Evolutionary conservation across 2,888 invertebrate species (phyloP).

Genomic region (Hypercompe scribonia): DNA sequence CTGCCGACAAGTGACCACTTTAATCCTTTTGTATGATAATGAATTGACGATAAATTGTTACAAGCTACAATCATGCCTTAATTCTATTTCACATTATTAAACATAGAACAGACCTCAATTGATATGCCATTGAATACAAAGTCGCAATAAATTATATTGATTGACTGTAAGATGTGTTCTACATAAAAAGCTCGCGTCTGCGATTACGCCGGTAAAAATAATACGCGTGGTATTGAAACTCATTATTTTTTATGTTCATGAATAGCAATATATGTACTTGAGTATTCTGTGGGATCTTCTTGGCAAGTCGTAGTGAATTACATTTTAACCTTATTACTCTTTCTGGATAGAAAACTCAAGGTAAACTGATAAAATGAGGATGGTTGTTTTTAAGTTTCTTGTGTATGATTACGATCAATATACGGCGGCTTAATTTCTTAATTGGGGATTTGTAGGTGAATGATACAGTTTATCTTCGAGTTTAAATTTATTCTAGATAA

Average conservation of each 20-base stretch:
- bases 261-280: background rate
- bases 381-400: background rate
- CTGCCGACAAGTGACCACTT: background rate
- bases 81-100: background rate
- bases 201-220: background rate
- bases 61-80: background rate
- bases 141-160: background rate
- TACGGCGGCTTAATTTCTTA: too few relatives aligned
- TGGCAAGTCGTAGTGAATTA: background rate
- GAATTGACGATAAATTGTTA: background rate
- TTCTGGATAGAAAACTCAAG: too few relatives aligned
- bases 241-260: background rate
- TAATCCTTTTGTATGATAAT: background rate
- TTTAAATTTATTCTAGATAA: too few relatives aligned
- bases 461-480: too few relatives aligned
- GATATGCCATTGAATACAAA: background rate
- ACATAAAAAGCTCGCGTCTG: background rate
- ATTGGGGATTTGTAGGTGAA: too few relatives aligned
- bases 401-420: background rate
- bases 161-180: slow-evolving; percentile 1
- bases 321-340: too few relatives aligned
- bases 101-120: background rate
- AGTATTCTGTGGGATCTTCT: background rate
- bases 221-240: background rate
- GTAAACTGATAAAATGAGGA: background rate